Conservation (phyloP, 2,888 invertebrate genomes). For the Nephrocerus scutellatus region DNA sequence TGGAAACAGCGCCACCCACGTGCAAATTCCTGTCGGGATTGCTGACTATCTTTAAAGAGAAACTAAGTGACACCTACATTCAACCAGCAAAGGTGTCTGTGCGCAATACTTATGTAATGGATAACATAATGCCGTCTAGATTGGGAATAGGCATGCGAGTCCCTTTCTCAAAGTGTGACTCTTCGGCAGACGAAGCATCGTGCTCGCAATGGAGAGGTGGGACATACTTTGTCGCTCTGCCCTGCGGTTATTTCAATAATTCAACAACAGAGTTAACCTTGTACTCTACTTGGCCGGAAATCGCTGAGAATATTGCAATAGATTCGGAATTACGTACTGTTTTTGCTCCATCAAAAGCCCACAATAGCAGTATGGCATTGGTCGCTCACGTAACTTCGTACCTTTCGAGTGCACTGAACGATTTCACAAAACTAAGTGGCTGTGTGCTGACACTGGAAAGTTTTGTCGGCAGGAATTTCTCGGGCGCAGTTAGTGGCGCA, state of each 20-base stretch:
- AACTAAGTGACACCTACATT: conserved; percentile 60
- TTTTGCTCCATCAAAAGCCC: conserved; percentile 73
- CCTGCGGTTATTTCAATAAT: conserved; percentile 79
- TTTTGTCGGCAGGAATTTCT: conserved; percentile 40
- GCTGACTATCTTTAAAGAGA: conserved; percentile 82
- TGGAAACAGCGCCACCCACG: conserved; percentile 71
- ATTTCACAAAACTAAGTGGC: conserved; percentile 61
- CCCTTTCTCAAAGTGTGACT: conserved; percentile 27
- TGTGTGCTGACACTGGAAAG: conserved; percentile 30
- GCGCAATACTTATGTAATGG: conserved; percentile 57
- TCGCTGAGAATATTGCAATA: conserved; percentile 77
- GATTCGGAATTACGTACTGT: conserved; percentile 85
- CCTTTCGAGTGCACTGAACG: conserved; percentile 66
- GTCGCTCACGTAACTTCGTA: conserved; percentile 66
- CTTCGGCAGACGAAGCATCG: too few species aligned
- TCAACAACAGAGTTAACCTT: conserved; percentile 71
- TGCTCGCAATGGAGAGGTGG: too few species aligned
- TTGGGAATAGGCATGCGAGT: too few species aligned
- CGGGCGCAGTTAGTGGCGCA: conserved; percentile 50
- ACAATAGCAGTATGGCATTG: conserved; percentile 67
- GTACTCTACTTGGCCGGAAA: conserved; percentile 78
- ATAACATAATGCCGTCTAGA: too few species aligned
- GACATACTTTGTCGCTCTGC: conserved; percentile 55
- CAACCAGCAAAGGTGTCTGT: conserved; percentile 60
- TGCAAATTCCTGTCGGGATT: conserved; percentile 78